Evolutionary conservation across 2,888 invertebrate species (phyloP).

Genomic region (Napeogenes inachia): DNA sequence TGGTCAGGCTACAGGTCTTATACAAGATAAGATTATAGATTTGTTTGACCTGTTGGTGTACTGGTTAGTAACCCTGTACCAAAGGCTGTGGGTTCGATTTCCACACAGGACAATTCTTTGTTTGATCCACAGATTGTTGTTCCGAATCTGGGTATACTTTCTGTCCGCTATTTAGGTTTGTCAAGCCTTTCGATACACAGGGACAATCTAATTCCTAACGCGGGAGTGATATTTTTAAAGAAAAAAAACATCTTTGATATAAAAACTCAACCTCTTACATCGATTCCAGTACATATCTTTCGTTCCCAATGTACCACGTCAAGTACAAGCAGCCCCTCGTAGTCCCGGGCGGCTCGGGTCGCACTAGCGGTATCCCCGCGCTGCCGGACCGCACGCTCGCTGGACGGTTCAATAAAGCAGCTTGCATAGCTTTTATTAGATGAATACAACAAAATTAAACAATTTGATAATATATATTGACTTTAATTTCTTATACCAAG

Average conservation of each 20-base stretch:
- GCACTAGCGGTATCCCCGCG: slow-evolving; percentile 70
- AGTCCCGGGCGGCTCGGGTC: slow-evolving; percentile 70
- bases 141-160: too few species aligned
- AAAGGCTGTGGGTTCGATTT: too few species aligned
- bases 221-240: too few species aligned
- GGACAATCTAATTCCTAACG: too few species aligned
- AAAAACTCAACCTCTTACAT: neutral
- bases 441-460: slow-evolving; percentile 26
- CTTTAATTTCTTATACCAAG: slow-evolving; percentile 5
- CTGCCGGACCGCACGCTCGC: slow-evolving; percentile 76
- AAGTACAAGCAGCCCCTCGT: slow-evolving; percentile 78
- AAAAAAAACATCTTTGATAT: too few species aligned
- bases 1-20: too few species aligned
- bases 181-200: too few species aligned
- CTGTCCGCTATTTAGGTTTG: too few species aligned
- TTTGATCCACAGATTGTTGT: too few species aligned
- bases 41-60: neutral
- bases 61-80: too few species aligned
- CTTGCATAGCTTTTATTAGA: slow-evolving; percentile 73
- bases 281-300: slow-evolving; percentile 67
- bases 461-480: neutral
- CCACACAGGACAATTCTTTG: too few species aligned
- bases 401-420: slow-evolving; percentile 74
- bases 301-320: slow-evolving; percentile 75
- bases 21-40: neutral